A percentile compares a stretch with the other conserved stretches of the same genome.
Evolutionary conservation across 2,888 invertebrate species (phyloP).

Genomic region (Embidobia sp.): DNA sequence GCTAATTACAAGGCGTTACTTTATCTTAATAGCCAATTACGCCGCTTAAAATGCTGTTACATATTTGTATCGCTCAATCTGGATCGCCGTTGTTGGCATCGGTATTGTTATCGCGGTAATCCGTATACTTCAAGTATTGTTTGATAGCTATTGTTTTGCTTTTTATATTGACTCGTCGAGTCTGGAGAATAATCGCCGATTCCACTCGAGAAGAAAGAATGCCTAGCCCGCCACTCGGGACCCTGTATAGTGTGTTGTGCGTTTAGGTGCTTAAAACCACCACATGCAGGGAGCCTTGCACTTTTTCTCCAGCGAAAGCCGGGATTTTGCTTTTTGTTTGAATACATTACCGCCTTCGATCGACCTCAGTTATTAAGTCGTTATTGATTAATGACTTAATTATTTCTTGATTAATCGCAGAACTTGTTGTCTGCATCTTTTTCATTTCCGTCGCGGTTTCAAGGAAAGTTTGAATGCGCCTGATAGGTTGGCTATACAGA

Average conservation of each 20-base stretch:
- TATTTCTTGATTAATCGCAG: too few relatives aligned
- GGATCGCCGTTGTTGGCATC: constrained; percentile 2
- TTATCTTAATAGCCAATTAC: constrained; percentile 35
- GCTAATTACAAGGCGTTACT: constrained; percentile 34
- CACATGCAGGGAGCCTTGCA: too few relatives aligned
- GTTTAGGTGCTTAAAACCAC: too few relatives aligned
- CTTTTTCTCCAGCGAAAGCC: not conserved
- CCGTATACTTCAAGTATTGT: not conserved
- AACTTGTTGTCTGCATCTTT: too few relatives aligned
- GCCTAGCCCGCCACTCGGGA: constrained; percentile 11
- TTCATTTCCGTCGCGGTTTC: too few relatives aligned
- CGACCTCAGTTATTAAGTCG: not conserved
- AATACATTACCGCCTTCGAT: not conserved
- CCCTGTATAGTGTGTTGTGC: too few relatives aligned
- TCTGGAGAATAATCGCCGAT: constrained; percentile 1
- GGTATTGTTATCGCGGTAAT: constrained; percentile 17
- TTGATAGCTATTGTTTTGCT: constrained; percentile 17
- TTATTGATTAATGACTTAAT: not conserved
- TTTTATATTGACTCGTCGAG: constrained; percentile 31
- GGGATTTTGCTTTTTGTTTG: not conserved
- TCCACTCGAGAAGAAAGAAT: constrained; percentile 6
- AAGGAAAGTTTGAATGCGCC: too few relatives aligned
- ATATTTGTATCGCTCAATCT: constrained; percentile 42
- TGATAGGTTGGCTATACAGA: not conserved
- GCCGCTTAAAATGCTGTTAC: constrained; percentile 8